phyloP scores from a whole-genome alignment of 2,888 invertebrate species.

The Dorcus parallelipipedus region DNA sequence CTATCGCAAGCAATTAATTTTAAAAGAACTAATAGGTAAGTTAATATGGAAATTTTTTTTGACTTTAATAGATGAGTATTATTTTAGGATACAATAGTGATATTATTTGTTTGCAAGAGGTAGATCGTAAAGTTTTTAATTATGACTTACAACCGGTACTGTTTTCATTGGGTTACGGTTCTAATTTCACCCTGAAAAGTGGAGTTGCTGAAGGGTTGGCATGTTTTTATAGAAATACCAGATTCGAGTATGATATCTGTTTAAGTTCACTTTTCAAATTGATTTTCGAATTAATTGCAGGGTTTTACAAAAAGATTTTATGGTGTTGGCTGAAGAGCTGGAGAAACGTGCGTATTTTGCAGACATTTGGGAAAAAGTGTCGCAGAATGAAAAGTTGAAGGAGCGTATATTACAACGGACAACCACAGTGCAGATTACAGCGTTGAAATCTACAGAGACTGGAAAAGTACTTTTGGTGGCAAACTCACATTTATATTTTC shows the following conservation, averaged over 20 bases:
- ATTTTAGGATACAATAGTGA: slow-evolving; percentile 83
- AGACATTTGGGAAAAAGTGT: slow-evolving; percentile 60
- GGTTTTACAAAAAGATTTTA: slow-evolving; percentile 52
- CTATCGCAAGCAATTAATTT: slow-evolving; percentile 80
- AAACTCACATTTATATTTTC: slow-evolving; percentile 93
- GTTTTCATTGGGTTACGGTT: slow-evolving; percentile 53
- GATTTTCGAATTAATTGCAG: slow-evolving; percentile 40
- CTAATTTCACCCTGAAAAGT: slow-evolving; percentile 69
- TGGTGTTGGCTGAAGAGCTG: slow-evolving; percentile 61
- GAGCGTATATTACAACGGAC: slow-evolving; percentile 61
- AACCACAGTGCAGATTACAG: slow-evolving; percentile 62
- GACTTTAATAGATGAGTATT: slow-evolving; percentile 3
- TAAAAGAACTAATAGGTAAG: slow-evolving; percentile 77
- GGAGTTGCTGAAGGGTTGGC: slow-evolving; percentile 79
- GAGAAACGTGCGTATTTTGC: slow-evolving; percentile 53
- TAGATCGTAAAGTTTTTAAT: slow-evolving; percentile 75
- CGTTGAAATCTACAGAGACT: slow-evolving; percentile 58
- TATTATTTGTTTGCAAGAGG: slow-evolving; percentile 89
- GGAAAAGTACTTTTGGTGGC: slow-evolving; percentile 62
- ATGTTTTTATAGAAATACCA: slow-evolving; percentile 67
- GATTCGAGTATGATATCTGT: slow-evolving; percentile 59
- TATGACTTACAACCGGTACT: slow-evolving; percentile 64
- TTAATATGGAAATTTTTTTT: neutral
- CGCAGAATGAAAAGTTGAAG: slow-evolving; percentile 55
- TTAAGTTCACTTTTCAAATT: neutral